Evolutionary conservation across 2,797 vertebrate genomes (phyloP).

Genomic region (Masticophis lateralis): DNA sequence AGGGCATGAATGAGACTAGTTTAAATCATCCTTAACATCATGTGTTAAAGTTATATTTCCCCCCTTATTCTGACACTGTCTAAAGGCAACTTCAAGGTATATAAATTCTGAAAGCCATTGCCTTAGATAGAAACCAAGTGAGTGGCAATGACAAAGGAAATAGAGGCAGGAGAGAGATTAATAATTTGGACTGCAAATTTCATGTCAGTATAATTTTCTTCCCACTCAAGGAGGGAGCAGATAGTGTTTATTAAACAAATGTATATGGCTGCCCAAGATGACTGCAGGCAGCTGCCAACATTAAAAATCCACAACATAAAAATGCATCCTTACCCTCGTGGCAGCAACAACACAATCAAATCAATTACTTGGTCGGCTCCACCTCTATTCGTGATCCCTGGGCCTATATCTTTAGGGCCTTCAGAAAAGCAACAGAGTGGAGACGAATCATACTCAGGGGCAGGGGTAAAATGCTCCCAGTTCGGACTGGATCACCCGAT

Average conservation of each 20-base stretch:
- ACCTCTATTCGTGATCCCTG: not conserved
- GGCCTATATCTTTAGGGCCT: not conserved
- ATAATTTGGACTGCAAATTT: not conserved
- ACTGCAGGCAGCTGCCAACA: not conserved
- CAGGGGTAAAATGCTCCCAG: not conserved
- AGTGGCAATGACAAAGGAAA: not conserved
- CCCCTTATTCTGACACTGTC: not conserved
- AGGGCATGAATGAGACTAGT: not conserved
- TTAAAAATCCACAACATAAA: not conserved
- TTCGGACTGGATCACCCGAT: too few relatives aligned
- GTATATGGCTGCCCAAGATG: not conserved
- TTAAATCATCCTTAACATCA: not conserved
- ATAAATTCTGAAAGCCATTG: not conserved
- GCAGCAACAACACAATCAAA: not conserved
- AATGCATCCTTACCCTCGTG: not conserved
- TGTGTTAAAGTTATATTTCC: not conserved
- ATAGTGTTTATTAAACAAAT: not conserved
- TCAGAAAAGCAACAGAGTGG: not conserved
- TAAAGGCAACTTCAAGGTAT: not conserved
- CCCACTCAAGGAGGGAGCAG: not conserved
- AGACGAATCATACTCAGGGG: not conserved
- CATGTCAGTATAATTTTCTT: not conserved
- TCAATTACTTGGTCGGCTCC: not conserved
- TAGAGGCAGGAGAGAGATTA: not conserved
- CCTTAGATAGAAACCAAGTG: not conserved